Conservation (phyloP, 2,888 invertebrate genomes). For the Phragmatobia fuliginosa region DNA sequence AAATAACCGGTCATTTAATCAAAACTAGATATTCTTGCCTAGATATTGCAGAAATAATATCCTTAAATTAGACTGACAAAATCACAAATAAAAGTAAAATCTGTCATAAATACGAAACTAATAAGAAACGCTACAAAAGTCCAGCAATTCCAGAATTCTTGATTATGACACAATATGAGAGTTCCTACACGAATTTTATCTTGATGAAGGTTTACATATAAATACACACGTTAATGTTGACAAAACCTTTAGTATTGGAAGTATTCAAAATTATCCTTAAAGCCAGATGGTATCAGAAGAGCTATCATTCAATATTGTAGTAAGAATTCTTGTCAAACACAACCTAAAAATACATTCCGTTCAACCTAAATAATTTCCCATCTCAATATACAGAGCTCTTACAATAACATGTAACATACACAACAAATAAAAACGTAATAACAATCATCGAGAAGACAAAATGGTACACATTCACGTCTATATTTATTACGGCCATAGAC, state of each 20-base stretch:
- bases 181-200: too few relatives aligned
- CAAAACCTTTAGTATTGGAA: not conserved
- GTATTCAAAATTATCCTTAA: not conserved
- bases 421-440: conserved; percentile 14
- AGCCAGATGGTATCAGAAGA: not conserved
- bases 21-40: not conserved
- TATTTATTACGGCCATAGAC: conserved; percentile 25
- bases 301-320: not conserved
- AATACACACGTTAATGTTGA: not conserved
- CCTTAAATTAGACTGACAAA: not conserved
- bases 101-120: too few relatives aligned
- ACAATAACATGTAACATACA: not conserved
- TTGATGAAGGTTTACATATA: too few relatives aligned
- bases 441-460: conserved; percentile 5
- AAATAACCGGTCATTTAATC: conserved; percentile 12
- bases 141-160: too few relatives aligned
- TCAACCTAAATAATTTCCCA: too few relatives aligned
- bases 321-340: not conserved
- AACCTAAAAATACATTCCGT: not conserved
- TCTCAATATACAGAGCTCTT: not conserved
- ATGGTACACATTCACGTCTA: conserved; percentile 14
- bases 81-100: not conserved
- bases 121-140: too few relatives aligned
- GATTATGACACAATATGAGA: too few relatives aligned
- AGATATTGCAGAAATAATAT: not conserved